Base-by-base conservation (phyloP, 2,113 vertebrate species). In the Mustela nigripes region DNA sequence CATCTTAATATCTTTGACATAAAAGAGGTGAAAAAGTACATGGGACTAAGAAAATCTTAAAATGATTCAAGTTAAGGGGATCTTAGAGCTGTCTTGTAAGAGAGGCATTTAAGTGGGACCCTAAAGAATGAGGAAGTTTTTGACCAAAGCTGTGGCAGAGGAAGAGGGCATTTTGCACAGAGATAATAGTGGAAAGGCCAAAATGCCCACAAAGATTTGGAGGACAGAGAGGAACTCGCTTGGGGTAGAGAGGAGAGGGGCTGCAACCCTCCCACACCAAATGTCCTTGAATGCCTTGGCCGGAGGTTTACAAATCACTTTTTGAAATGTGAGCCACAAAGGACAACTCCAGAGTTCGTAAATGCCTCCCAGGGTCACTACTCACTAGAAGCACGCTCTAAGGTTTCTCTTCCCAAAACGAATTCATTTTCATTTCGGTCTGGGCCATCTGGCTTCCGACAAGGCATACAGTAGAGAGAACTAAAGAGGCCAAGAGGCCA, bases 391-490 rank as follows among this genome's bases (percentile, higher is more conserved):
- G 18, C 33, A 0, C 0, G 31, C 79, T 95, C 86, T 71, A 74
- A 42, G 62, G 63, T 88, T 93, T 91, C 95, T 95, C 92, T 79
- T 85, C 71, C 90, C 36, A 5, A 85, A 45, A 58, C 50, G 45
- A 76, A 89, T 97, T 92, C 97, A 88, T 97, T 97, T 97, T 96
- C 81, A 85, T 95, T 83, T 96, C 11, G 2, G 45, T 48, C 76
- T 78, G 60, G 71, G 56, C 96, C 97, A 97, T 96, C 97, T 98
- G 97, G 87, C 85, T 95, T 86, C 83, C 24, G 48, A 83, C 39
- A 83, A 78, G 39, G 28, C 42, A 18, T 33, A 60, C 1, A 67
- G 33, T 19, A 36, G 65, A 58, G 65, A 95, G 73, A 65, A 95
- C 90, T 24, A 60, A 94, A 91, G 94, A 96, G 74, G 63, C 95